Base-by-base conservation (phyloP, 64 coral and sea anemone species). In the Exaiptasia diaphana region DNA sequence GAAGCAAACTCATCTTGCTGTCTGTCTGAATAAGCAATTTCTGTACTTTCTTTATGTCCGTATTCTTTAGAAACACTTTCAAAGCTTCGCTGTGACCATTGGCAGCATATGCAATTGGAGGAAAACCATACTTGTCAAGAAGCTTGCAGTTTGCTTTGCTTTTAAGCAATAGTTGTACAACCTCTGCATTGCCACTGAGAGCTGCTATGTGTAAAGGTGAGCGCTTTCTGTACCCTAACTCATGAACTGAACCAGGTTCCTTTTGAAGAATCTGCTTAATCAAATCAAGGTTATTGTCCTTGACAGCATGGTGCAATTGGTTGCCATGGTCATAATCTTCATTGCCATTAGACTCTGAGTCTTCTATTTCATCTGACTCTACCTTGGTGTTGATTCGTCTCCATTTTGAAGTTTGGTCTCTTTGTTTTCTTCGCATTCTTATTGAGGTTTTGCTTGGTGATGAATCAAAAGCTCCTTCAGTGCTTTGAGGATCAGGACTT, bases 151-250 rank as follows among this genome's bases (percentile, higher is more conserved):
- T 69, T 33, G 87, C 60, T 53, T 80, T 86, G 73, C 33, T 41
- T 50, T 88, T 52, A 37, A 97, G 64, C 34, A 97, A 73, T 21
- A 97, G 11, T 41, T 92, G 69, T n/a, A 97, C 74, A 62, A 97
- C 52, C 25, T 88, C 52, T n/a, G 74, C 64, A 45, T 69, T 83
- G 58, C 76, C 93, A 40, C 65, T 67, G 25, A 83, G 49, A 29
- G 88, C 84, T 30, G 89, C 93, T 21, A 88, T 53, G 34, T 97
- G 93, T 12, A 97, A 58, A 15, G 78, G 83, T 31, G 93, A 86
- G 45, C 81, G 86, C 28, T 63, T 91, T 41, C 87, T 87, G 26
- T 53, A 64, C 1, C 56, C 89, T 63, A 83, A 21, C 36, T 87
- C 83, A 88, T 78, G 73, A 79, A 97, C 29, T 61, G 80, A 71